Conservation (phyloP, 2,888 invertebrate species). For the Corbicula japonica region DNA sequence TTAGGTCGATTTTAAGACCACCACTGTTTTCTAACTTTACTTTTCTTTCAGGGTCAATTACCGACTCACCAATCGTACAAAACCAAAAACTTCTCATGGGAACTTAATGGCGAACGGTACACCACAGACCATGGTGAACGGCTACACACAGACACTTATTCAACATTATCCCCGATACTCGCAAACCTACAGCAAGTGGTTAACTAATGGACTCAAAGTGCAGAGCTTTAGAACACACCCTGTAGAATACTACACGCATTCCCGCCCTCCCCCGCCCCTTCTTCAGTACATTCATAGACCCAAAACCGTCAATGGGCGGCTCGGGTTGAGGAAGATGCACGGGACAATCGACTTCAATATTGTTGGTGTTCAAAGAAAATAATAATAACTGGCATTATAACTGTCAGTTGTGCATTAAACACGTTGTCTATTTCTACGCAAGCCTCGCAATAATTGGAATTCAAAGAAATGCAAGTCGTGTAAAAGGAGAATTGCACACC, state of each 20-base stretch:
- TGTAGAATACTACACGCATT: conserved; percentile 34
- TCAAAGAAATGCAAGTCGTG: too few relatives aligned
- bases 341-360: conserved; percentile 44
- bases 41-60: conserved; percentile 58
- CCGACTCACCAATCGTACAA: conserved; percentile 51
- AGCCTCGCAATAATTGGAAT: too few relatives aligned
- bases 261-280: conserved; percentile 54
- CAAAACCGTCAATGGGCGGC: conserved; percentile 38
- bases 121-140: conserved; percentile 59
- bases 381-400: not conserved
- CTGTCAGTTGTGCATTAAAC: too few relatives aligned
- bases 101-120: conserved; percentile 48
- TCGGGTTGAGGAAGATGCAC: conserved; percentile 7
- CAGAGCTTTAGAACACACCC: conserved; percentile 65
- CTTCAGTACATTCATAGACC: conserved; percentile 61
- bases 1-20: too few relatives aligned
- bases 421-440: too few relatives aligned
- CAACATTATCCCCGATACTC: conserved; percentile 66
- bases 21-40: too few relatives aligned
- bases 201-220: conserved; percentile 71
- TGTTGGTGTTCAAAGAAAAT: conserved; percentile 49
- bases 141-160: conserved; percentile 68
- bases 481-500: too few relatives aligned
- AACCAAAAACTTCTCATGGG: conserved; percentile 52
- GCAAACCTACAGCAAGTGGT: conserved; percentile 67